Evolutionary conservation across 1,140 invertebrate genomes (phyloP).

Genomic region (Penaeus chinensis): DNA sequence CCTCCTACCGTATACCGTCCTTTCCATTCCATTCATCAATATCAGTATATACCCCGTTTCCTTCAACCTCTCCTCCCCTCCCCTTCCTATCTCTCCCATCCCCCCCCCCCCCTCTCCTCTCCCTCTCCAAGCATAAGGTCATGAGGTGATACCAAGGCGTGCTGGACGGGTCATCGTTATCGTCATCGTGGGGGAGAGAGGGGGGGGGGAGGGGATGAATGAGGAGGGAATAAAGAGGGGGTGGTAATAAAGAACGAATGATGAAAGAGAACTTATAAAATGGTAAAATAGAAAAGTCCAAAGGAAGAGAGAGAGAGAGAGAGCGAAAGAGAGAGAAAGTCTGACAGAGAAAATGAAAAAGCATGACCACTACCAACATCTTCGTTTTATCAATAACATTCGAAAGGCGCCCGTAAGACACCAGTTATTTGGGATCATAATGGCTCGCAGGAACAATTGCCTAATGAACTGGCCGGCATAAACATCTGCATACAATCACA

Average conservation of each 20-base stretch:
- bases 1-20: not conserved
- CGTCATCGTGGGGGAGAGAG: not conserved
- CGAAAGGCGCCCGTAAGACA: not conserved
- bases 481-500: slow-evolving; percentile 7
- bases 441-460: not conserved
- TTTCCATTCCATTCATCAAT: not conserved
- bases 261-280: no score
- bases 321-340: no score
- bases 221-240: no score
- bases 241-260: no score
- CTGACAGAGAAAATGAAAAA: no score
- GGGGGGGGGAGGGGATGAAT: no score
- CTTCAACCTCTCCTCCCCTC: not conserved
- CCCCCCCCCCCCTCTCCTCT: not conserved
- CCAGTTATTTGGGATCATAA: not conserved
- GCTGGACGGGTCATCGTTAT: not conserved
- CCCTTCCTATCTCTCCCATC: not conserved
- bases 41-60: not conserved
- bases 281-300: no score
- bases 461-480: not conserved
- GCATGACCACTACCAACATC: no score
- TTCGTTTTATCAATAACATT: no score
- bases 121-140: not conserved
- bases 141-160: not conserved
- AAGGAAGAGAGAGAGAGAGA: no score